phyloP scores from a whole-genome alignment of 2,797 vertebrate genomes.

The Enteromius paludinosus region DNA sequence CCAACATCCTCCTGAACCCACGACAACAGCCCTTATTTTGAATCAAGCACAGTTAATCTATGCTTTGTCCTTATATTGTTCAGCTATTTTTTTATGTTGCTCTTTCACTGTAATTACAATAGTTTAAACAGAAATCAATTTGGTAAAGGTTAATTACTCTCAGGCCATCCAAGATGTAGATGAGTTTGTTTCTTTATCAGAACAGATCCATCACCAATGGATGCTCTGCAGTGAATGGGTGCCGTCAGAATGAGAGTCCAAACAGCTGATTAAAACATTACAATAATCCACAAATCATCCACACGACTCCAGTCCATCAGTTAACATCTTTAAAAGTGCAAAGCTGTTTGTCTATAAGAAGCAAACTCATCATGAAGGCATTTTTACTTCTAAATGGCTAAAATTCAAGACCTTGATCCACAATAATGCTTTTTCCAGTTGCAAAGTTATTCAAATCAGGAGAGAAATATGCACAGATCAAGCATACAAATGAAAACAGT shows the following conservation, averaged over 20 bases:
- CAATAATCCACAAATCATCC: background rate
- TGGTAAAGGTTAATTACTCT: background rate
- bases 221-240: background rate
- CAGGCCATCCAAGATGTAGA: background rate
- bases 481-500: background rate
- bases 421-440: background rate
- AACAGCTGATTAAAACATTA: background rate
- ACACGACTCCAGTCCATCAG: background rate
- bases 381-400: background rate
- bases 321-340: background rate
- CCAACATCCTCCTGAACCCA: conserved; percentile 14
- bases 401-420: background rate
- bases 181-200: background rate
- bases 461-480: background rate
- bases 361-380: background rate
- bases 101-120: background rate
- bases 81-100: background rate
- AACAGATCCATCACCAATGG: background rate
- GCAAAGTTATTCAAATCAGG: background rate
- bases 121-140: background rate
- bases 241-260: background rate
- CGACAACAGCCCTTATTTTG: background rate
- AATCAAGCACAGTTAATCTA: background rate
- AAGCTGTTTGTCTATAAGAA: background rate
- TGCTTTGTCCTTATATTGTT: background rate